Base-by-base conservation (phyloP, 1,140 invertebrate genomes). In the Stenopsyche tienmushanensis region DNA sequence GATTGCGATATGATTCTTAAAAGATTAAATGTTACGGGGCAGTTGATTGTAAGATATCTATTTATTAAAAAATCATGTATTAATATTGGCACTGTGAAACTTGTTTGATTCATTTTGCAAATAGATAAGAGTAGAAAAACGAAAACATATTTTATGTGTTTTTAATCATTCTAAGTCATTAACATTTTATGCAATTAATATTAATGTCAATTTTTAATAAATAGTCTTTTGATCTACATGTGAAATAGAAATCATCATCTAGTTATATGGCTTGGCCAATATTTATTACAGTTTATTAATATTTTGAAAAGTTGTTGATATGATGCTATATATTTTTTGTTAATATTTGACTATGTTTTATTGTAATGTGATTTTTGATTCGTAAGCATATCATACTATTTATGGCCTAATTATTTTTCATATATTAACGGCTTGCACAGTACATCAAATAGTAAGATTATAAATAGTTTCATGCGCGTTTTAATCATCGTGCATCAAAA, bases 11-110 rank as follows among this genome's bases (percentile, higher is more conserved):
- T 7, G 21, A 57, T 26, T 7, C 3, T 41, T 50, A 3, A 50
- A 44, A 44, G 67, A 69, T 69, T 65, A 69, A 68, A 68, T 68
- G 66, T 68, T 68, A 59, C 29, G 66, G 66, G 66, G 66, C 62
- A 68, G 45, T 64, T 58, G 18, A 25, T 57, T 9, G 42, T 47
- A 47, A 13, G 13, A 7, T 34, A 7, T 34, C 13, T 13, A 7
- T 34, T 7, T 34, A 34, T 13, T 5, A 8, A 18, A 9, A 47
- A 15, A n/a, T n/a, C n/a, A 47, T 47, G 10, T 9, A 47, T 47
- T 18, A 18, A 47, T 15, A 8, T 15, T 8, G 17, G 17, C 10
- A 20, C 44, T 18, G n/a, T n/a, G n/a, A 34, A 34, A 34, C 5
- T 34, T 34, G 29, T 34, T 34, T 34, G 29, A n/a, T n/a, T n/a